A percentile compares a stretch with the other conserved stretches of the same genome.
phyloP scores from a whole-genome alignment of 2,888 invertebrate species.

The Oligia latruncula region DNA sequence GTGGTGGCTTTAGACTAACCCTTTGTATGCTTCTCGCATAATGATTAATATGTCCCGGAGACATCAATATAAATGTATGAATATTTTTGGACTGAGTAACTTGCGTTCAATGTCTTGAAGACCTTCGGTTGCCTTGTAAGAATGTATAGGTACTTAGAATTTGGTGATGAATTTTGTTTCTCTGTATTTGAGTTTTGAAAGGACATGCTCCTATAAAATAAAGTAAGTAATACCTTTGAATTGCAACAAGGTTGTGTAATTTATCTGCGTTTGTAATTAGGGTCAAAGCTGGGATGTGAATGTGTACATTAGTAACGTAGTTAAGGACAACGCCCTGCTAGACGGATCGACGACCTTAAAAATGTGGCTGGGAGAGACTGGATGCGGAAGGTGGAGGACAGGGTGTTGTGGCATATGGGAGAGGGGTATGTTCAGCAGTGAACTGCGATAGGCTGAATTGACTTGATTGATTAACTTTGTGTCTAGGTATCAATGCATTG shows the following conservation, averaged over 20 bases:
- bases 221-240: background rate
- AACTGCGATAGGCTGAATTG: background rate
- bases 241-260: background rate
- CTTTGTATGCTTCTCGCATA: conserved; percentile 67
- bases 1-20: conserved; percentile 69
- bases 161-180: conserved; percentile 26
- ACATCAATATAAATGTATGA: conserved; percentile 53
- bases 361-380: background rate
- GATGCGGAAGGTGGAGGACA: background rate
- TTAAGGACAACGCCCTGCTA: background rate
- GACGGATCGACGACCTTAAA: background rate
- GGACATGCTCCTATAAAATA: background rate
- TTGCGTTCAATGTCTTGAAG: conserved; percentile 52
- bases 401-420: no score
- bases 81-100: conserved; percentile 56
- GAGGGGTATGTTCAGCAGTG: background rate
- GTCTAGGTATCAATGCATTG: background rate
- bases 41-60: conserved; percentile 68
- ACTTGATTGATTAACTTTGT: background rate
- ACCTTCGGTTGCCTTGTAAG: conserved; percentile 38
- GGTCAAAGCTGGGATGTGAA: background rate
- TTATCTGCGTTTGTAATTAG: background rate
- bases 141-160: background rate
- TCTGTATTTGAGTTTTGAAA: conserved; percentile 27
- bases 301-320: background rate